These are phyloP conservation scores for Chironomus tentans DNA, from an alignment of 2,888 invertebrate species.

Conservation along the genomic window DNA sequence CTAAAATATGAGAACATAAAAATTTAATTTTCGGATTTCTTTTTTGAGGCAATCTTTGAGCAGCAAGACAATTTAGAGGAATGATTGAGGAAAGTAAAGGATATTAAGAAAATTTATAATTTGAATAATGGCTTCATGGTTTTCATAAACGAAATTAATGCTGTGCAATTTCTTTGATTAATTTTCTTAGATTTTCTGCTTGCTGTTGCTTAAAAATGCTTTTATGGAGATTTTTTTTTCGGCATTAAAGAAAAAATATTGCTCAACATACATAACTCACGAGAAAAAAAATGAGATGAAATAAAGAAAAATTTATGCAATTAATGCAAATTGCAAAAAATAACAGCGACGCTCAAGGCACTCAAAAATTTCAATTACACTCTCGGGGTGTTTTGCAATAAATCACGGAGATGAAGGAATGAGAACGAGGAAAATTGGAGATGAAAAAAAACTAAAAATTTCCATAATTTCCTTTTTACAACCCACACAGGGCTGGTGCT, in stretches of 20 bases:
- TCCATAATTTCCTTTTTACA: background rate
- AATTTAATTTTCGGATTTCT: too few species aligned
- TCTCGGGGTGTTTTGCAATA: background rate
- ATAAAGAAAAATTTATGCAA: background rate
- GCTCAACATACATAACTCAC: background rate
- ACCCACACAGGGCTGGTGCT: background rate
- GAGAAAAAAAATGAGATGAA: background rate
- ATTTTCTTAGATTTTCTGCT: background rate
- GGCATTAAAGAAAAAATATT: background rate
- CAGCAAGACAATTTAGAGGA: too few species aligned
- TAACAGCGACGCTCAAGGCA: background rate
- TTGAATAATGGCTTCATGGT: conserved; percentile 5
- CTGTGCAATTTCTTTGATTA: conserved; percentile 2
- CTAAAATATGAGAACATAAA: too few species aligned
- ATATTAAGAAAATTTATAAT: background rate
- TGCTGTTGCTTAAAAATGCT: background rate
- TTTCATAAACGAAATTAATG: background rate
- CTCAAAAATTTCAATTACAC: conserved; percentile 1
- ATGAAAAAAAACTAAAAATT: background rate
- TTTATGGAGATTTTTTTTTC: background rate
- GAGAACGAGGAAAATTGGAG: background rate
- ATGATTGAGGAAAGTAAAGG: too few species aligned
- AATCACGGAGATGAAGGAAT: background rate
- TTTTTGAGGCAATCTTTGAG: too few species aligned
- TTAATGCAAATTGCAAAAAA: background rate